phyloP scores from a whole-genome alignment of 2,797 vertebrate species.

The Etheostoma perlongum region DNA sequence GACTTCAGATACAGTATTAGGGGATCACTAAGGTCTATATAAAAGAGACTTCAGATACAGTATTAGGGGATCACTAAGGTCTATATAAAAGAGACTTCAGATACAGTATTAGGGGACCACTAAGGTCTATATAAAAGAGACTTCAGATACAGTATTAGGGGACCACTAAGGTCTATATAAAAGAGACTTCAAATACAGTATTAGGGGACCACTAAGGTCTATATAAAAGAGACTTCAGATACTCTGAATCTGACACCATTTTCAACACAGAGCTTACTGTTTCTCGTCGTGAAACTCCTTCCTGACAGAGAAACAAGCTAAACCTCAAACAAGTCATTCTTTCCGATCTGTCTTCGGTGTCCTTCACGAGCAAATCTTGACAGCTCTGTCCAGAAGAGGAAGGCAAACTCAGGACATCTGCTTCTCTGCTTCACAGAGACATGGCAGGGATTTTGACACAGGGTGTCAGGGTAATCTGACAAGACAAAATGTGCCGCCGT shows the following conservation, averaged over 20 bases:
- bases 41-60: too few relatives aligned
- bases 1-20: too few relatives aligned
- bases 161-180: too few relatives aligned
- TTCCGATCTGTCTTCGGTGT: slow-evolving; percentile 67
- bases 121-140: too few relatives aligned
- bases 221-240: too few relatives aligned
- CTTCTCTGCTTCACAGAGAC: slow-evolving; percentile 78
- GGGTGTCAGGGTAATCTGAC: slow-evolving; percentile 84
- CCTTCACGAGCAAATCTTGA: slow-evolving; percentile 76
- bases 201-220: too few relatives aligned
- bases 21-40: too few relatives aligned
- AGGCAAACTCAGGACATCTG: slow-evolving; percentile 81
- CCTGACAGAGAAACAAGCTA: slow-evolving; percentile 30
- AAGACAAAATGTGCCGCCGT: slow-evolving; percentile 84
- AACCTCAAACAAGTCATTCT: slow-evolving; percentile 59
- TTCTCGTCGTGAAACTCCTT: slow-evolving; percentile 45
- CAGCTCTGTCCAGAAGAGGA: slow-evolving; percentile 73
- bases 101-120: too few relatives aligned
- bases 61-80: too few relatives aligned
- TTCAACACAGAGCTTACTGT: slow-evolving; percentile 32
- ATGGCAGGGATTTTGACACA: slow-evolving; percentile 80
- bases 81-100: too few relatives aligned
- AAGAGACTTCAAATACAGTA: too few relatives aligned
- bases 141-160: too few relatives aligned
- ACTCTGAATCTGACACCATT: slow-evolving; percentile 1